Evolutionary conservation across 2,113 vertebrate genomes (phyloP), one percentile per base, ranked within the genome.

Genomic region (Aspiorhynchus laticeps): DNA sequence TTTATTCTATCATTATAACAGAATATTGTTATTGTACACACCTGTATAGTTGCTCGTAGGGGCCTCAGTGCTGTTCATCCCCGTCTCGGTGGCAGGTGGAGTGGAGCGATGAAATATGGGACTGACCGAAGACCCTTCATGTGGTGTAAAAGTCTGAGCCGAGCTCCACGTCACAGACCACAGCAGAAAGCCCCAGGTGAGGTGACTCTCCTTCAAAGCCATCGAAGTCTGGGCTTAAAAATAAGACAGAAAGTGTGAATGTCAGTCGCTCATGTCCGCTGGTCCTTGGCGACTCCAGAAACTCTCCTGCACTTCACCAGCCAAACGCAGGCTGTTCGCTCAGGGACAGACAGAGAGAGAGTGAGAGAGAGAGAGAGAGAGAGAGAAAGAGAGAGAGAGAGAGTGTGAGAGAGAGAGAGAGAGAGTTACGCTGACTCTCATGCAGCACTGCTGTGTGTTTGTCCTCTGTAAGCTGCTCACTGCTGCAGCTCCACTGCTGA

Each of bases 1-100:
- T 19, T 36, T 36, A n/a, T 36, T 17, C 3, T 19, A 63, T 17
- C 7, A 46, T 4, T 8, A 46, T 28, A 24, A n/a, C 38, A 14
- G 38, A n/a, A 14, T 8, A 71, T 41, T 53, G 0, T 53, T 26
- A 48, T 26, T 11, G 4, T 46, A 86, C 93, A 80, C 0, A 95
- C 95, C 94, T 94, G 94, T 93, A 26, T 94, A 92, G 90, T 94
- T 94, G n/a, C 38, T 92, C 80, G 90, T 92, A 65, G 86, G 36
- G 51, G 83, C 48, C 80, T 90, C 79, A 0, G 87, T 88, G 0
- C 87, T 88, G 87, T 85, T 28, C 17, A 56, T 84, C 90, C 85
- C 81, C 38, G 90, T 88, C 82, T 91, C 31, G 12, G 41, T 48
- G 79, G 38, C 48, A 59, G 87, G 48, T 56, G 69, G 4, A 28